Evolutionary conservation across 1,140 invertebrate species (phyloP).

Genomic region (Hyles vespertilio): DNA sequence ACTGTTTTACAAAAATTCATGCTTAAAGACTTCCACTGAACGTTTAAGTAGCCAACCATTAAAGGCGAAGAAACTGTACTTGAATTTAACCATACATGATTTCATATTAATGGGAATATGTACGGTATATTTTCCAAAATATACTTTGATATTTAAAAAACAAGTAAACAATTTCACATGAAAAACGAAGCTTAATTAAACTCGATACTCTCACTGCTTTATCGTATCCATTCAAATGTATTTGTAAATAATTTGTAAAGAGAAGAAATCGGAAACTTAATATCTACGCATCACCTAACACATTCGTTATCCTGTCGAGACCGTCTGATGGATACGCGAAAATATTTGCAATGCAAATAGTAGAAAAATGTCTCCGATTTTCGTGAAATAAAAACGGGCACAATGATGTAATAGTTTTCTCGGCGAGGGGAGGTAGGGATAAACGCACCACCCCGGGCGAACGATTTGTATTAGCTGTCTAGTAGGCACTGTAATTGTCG

Average conservation of each 20-base stretch:
- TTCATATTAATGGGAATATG: no score
- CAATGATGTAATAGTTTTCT: slow-evolving; percentile 66
- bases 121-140: no score
- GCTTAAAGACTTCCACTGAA: no score
- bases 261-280: slow-evolving; percentile 28
- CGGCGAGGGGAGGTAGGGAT: slow-evolving; percentile 42
- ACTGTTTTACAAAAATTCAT: slow-evolving; percentile 26
- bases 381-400: slow-evolving; percentile 44
- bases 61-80: no score
- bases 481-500: slow-evolving; percentile 68
- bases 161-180: no score
- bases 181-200: no score
- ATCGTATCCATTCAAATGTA: no score
- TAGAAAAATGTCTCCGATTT: slow-evolving; percentile 37
- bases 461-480: slow-evolving; percentile 72
- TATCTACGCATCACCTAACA: slow-evolving; percentile 1
- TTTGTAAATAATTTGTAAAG: no score
- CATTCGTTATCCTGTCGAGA: slow-evolving; percentile 26
- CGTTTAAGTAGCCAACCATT: no score
- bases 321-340: slow-evolving; percentile 29
- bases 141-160: no score
- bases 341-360: slow-evolving; percentile 28
- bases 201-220: no score
- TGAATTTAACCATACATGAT: no score
- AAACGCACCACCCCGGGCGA: slow-evolving; percentile 62